Conservation (phyloP, 64 coral and sea anemone species). For the Anthopleura sola region DNA sequence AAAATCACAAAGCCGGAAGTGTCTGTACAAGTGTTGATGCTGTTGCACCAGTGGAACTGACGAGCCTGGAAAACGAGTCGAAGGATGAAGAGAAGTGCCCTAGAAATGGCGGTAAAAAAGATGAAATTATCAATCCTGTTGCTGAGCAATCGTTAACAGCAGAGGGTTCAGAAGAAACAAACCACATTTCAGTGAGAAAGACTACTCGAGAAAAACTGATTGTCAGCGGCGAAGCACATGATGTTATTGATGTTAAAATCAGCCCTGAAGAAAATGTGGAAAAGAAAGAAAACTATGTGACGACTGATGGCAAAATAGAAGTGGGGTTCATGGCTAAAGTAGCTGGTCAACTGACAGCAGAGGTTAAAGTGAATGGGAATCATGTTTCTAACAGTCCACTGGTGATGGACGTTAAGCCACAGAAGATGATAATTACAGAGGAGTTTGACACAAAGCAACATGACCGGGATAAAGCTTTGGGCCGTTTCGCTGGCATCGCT, state of each 20-base stretch:
- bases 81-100: background rate
- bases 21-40: background rate
- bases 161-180: background rate
- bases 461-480: background rate
- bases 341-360: constrained; percentile 1
- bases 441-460: background rate
- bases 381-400: constrained; percentile 14
- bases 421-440: background rate
- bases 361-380: constrained; percentile 18
- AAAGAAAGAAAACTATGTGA: background rate
- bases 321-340: background rate
- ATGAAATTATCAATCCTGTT: background rate
- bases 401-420: constrained; percentile 2
- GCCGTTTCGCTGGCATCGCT: background rate
- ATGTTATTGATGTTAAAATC: background rate
- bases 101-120: background rate
- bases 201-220: background rate
- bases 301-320: background rate
- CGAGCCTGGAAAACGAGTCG: background rate
- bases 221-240: background rate
- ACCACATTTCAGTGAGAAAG: background rate
- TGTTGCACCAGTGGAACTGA: background rate
- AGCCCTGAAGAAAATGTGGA: background rate
- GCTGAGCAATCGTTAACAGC: background rate
- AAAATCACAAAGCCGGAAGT: background rate